Evolutionary conservation across 2,113 vertebrate species (phyloP).

Genomic region (Phalacrocorax pelagicus): DNA sequence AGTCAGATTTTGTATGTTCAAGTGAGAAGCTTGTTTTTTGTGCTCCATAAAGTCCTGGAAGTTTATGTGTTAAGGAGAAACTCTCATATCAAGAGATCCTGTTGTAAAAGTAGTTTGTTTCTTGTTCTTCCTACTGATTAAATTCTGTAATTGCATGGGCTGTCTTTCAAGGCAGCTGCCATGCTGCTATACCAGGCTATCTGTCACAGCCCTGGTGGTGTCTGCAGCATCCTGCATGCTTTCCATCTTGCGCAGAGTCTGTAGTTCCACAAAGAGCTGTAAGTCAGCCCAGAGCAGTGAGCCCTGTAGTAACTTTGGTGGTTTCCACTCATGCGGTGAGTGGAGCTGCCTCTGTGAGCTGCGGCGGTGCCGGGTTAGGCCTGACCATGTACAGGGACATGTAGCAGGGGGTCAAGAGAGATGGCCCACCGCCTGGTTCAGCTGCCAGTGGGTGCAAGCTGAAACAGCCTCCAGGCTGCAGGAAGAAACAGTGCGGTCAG

Average conservation of each 20-base stretch:
- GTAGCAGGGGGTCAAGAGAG: neutral
- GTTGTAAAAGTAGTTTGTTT: neutral
- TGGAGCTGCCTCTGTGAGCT: neutral
- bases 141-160: neutral
- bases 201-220: rapidly evolving
- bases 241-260: neutral
- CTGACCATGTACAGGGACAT: rapidly evolving
- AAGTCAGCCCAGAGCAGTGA: neutral
- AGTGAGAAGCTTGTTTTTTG: neutral
- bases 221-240: neutral
- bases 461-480: rapidly evolving
- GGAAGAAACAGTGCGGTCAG: neutral
- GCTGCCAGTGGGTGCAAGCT: neutral
- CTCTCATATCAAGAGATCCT: neutral
- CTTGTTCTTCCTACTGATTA: neutral
- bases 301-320: neutral
- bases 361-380: rapidly evolving
- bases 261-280: neutral
- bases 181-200: neutral
- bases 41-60: neutral
- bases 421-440: neutral
- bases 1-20: neutral
- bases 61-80: neutral
- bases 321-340: neutral
- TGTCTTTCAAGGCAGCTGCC: neutral